A percentile compares a stretch with the other conserved stretches of the same genome.
Conservation (phyloP, 1,140 invertebrate genomes). For the Sycophaga agraensis region DNA sequence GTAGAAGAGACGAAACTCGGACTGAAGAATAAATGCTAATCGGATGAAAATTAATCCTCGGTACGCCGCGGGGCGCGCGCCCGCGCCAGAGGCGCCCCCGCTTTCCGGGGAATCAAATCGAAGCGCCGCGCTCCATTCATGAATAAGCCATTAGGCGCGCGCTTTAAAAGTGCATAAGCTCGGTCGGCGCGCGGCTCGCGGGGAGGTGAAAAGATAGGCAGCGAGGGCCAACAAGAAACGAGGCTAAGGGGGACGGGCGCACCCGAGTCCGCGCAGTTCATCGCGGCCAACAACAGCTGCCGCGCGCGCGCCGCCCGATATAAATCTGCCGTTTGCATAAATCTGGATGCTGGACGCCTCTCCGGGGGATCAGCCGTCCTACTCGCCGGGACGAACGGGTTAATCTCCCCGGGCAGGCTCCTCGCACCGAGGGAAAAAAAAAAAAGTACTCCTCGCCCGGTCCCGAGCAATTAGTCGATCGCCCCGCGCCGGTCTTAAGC, state of each 20-base stretch:
- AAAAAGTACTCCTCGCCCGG: too few species aligned
- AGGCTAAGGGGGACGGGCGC: not conserved
- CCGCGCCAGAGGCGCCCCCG: too few species aligned
- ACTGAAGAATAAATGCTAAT: too few species aligned
- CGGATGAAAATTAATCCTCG: too few species aligned
- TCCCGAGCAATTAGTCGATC: too few species aligned
- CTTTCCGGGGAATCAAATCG: not conserved
- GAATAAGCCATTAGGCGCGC: conserved; percentile 13
- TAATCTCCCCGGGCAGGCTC: conserved; percentile 27
- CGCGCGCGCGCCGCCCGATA: conserved; percentile 1
- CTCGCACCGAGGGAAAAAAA: too few species aligned
- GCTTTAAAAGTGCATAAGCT: conserved; percentile 13
- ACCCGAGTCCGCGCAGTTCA: not conserved
- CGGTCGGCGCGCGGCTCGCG: not conserved
- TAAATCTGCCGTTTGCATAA: conserved; percentile 31
- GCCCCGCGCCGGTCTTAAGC: too few species aligned
- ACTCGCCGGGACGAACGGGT: conserved; percentile 23
- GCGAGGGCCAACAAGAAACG: not conserved
- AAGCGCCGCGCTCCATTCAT: not conserved
- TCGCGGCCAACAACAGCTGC: not conserved
- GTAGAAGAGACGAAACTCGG: too few species aligned
- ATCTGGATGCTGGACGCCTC: conserved; percentile 9
- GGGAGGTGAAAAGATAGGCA: too few species aligned
- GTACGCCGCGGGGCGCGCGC: too few species aligned
- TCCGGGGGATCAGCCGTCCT: conserved; percentile 21